Conservation (phyloP, 2,888 invertebrate species). For the Caenorhabditis wallacei region DNA sequence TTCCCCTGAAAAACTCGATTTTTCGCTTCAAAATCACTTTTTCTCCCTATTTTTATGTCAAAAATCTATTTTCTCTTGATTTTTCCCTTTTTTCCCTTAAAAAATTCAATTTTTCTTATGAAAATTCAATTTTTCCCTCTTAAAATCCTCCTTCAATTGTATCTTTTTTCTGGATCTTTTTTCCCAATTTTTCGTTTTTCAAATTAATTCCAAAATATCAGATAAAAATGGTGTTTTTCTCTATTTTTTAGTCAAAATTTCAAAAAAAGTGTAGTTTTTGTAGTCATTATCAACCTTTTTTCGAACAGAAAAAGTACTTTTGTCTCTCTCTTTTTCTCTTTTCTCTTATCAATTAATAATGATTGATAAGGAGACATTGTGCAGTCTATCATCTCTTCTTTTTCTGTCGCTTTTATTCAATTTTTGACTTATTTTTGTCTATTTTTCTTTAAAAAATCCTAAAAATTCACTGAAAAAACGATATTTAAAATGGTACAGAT, state of each 20-base stretch:
- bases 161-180: background rate
- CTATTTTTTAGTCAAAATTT: constrained; percentile 17
- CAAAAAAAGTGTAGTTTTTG: background rate
- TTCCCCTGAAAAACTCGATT: too few relatives aligned
- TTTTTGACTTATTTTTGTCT: too few relatives aligned
- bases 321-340: constrained; percentile 26
- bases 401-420: background rate
- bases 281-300: constrained; percentile 17
- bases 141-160: too few relatives aligned
- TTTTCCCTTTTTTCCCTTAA: too few relatives aligned
- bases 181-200: background rate
- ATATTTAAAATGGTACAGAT: constrained; percentile 22
- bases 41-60: too few relatives aligned
- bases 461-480: too few relatives aligned
- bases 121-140: too few relatives aligned
- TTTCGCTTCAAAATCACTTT: too few relatives aligned
- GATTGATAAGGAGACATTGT: constrained; percentile 2
- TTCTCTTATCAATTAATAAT: background rate
- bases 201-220: too few relatives aligned
- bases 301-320: constrained; percentile 33
- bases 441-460: too few relatives aligned
- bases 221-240: constrained; percentile 20
- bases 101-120: too few relatives aligned
- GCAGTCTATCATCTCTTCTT: background rate
- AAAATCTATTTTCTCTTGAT: too few relatives aligned